These are phyloP conservation scores for Drosophila kanekoi DNA, from an alignment of 2,888 invertebrate species.

Conservation along the genomic window DNA sequence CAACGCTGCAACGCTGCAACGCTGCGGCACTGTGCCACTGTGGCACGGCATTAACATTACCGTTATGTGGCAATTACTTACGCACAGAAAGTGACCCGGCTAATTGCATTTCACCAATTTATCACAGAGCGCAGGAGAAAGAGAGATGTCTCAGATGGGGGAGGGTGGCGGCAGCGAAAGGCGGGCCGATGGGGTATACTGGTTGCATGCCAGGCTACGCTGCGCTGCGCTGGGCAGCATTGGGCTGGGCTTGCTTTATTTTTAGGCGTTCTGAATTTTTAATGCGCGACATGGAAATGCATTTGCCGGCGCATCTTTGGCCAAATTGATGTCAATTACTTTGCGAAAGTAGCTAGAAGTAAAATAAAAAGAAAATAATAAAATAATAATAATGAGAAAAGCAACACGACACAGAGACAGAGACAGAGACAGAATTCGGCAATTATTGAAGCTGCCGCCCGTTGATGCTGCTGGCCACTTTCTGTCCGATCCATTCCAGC, in stretches of 20 bases:
- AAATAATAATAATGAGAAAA: slow-evolving; percentile 56
- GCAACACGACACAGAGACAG: slow-evolving; percentile 24
- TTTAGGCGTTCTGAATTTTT: slow-evolving; percentile 28
- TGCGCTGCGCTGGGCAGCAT: no score
- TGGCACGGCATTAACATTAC: slow-evolving; percentile 21
- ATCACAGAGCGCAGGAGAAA: slow-evolving; percentile 27
- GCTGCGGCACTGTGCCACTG: background rate
- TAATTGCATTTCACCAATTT: slow-evolving; percentile 73
- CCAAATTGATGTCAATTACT: slow-evolving; percentile 67
- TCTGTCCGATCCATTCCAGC: slow-evolving; percentile 46
- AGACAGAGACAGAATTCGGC: slow-evolving; percentile 37
- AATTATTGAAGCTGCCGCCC: slow-evolving; percentile 48
- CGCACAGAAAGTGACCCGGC: slow-evolving; percentile 41
- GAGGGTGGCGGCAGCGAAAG: background rate
- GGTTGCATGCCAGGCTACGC: background rate
- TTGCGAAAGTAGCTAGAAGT: slow-evolving; percentile 62
- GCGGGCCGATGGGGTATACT: background rate
- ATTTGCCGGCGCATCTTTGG: slow-evolving; percentile 22
- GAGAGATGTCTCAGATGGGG: background rate
- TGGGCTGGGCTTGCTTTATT: slow-evolving; percentile 18
- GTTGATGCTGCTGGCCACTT: slow-evolving; percentile 48
- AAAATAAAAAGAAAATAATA: slow-evolving; percentile 43
- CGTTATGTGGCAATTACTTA: slow-evolving; percentile 46
- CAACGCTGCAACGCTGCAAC: no score
- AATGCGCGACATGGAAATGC: slow-evolving; percentile 43